Percentiles rank a stretch among this genome's conserved stretches.
phyloP scores from a whole-genome alignment of 2,113 vertebrate species.

The Otis tarda region DNA sequence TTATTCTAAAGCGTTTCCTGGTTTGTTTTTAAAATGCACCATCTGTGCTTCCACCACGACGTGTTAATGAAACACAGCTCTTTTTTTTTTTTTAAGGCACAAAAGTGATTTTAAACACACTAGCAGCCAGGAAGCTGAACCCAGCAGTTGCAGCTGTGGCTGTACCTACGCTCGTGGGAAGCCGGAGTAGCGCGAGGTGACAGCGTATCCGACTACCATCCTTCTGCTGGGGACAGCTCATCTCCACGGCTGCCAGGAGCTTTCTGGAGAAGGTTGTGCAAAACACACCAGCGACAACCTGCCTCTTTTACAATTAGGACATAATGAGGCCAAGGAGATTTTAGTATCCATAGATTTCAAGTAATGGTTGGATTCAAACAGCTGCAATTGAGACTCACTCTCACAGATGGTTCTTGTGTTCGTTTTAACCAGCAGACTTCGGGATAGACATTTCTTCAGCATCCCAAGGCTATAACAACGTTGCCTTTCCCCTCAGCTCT shows the following conservation, averaged over 20 bases:
- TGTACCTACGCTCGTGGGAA: neutral
- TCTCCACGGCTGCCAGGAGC: neutral
- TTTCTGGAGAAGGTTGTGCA: neutral
- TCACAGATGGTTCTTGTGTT: neutral
- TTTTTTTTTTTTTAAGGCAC: neutral
- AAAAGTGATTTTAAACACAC: neutral
- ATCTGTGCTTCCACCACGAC: slow-evolving; percentile 39
- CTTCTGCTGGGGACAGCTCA: neutral
- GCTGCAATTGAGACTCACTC: neutral
- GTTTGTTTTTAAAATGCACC: slow-evolving; percentile 38
- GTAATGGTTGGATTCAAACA: neutral
- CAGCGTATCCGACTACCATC: neutral
- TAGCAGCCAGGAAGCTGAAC: neutral
- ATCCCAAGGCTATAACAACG: neutral
- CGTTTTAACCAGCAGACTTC: neutral
- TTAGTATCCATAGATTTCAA: slow-evolving; percentile 2
- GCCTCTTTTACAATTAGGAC: neutral
- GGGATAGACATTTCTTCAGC: neutral
- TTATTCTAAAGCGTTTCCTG: slow-evolving; percentile 48
- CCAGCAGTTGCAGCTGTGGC: slow-evolving; percentile 1
- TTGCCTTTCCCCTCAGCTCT: neutral
- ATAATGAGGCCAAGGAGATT: neutral
- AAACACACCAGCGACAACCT: slow-evolving; percentile 2
- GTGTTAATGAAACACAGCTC: slow-evolving; percentile 10
- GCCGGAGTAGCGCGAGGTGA: neutral